Percentiles rank a stretch among this genome's conserved stretches.
These are phyloP conservation scores for Drosophila emarginata DNA, from an alignment of 2,888 invertebrate species.

Conservation along the genomic window DNA sequence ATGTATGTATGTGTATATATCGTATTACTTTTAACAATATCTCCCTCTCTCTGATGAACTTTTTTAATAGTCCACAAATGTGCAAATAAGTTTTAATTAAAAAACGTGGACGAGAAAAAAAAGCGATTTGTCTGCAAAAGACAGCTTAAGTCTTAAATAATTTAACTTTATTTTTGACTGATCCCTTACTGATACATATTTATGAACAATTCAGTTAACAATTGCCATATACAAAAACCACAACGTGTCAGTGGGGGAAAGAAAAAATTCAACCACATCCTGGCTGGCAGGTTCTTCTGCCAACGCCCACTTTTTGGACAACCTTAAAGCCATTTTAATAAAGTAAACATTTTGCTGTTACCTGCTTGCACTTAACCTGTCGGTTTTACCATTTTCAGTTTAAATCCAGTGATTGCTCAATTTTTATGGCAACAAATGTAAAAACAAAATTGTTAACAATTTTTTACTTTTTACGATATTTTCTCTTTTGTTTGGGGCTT, in stretches of 20 bases:
- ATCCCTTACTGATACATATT: background rate
- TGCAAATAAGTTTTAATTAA: constrained; percentile 57
- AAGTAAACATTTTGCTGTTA: constrained; percentile 1
- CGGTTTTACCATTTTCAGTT: background rate
- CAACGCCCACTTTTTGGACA: background rate
- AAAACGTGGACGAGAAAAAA: constrained; percentile 6
- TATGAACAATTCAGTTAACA: background rate
- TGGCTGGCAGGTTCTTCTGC: background rate
- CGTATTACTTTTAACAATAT: background rate
- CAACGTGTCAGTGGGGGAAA: background rate
- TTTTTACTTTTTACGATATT: constrained; percentile 1
- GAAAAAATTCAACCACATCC: background rate
- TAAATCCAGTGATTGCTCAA: constrained; percentile 25
- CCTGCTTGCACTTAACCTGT: constrained; percentile 3
- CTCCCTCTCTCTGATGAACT: constrained; percentile 2
- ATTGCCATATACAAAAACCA: background rate
- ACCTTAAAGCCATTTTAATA: constrained; percentile 11
- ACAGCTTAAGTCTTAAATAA: background rate
- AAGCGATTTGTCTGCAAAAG: background rate
- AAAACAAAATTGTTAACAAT: constrained; percentile 3
- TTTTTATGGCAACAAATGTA: constrained; percentile 21
- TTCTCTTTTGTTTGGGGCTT: background rate
- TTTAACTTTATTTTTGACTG: background rate
- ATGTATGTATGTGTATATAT: background rate
- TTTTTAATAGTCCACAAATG: constrained; percentile 38